Base-by-base conservation (phyloP, 2,888 invertebrate species). In the Macrophya annulata region DNA sequence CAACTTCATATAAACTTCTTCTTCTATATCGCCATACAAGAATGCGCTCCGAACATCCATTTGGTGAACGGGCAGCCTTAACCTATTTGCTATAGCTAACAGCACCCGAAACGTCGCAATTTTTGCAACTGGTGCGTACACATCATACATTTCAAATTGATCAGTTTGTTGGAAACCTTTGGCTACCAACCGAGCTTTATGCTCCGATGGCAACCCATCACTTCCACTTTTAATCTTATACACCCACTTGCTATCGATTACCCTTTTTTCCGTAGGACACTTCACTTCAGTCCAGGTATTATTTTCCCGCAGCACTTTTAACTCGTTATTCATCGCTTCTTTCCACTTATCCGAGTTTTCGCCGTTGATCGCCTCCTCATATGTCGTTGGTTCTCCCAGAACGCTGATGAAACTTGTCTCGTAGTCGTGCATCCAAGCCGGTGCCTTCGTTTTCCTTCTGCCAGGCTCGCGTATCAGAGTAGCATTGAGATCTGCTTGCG, bases 61-160 rank as follows among this genome's bases (percentile, higher is more conserved):
- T 72, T 88, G 87, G 68, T 86, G 48, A 31, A 88, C 81, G 8
- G 71, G 76, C n/a, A 84, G 84, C 25, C 85, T 83, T 76, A 76
- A 86, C 86, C 87, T 84, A 72, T 83, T 87, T 21, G 87, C 87
- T 43, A 89, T 25, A 15, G 87, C 82, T 31, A 90, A 84, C 72
- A 89, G 85, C 51, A 89, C 71, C 84, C 89, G 85, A 40, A 90
- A 86, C 25, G 86, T 43, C 9, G 65, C 12, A 45, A 90, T 74
- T 74, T 88, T 88, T 9, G 88, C 88, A 21, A 89, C 89, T 15
- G 89, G 89, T 59, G 87, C 72, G 85, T 89, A 90, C 12, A 86
- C 71, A 51, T 88, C 86, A 48, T 77, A 76, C 15, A 81, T 12
- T 25, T 85, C 76, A 45, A 48, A 40, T 62, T 43, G 17, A 12